Evolutionary conservation across 2,888 invertebrate species (phyloP).

Genomic region (Aleiodes testaceus): DNA sequence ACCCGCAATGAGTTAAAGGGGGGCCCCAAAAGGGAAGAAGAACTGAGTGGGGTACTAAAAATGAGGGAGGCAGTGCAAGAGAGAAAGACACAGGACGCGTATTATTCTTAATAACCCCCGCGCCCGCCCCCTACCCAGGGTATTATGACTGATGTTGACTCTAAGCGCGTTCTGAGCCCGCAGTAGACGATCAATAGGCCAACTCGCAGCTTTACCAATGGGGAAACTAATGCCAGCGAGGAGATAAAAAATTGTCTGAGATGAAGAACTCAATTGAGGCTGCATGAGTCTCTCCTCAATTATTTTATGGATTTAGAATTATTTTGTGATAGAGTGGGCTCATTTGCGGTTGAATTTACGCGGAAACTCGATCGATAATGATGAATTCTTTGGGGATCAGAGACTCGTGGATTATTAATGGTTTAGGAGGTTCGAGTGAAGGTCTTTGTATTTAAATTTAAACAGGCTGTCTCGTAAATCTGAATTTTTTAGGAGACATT

Average conservation of each 20-base stretch:
- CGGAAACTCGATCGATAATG: too few relatives aligned
- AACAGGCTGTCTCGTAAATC: constrained; percentile 12
- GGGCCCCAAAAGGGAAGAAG: constrained; percentile 44
- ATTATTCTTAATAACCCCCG: constrained; percentile 73
- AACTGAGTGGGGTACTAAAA: constrained; percentile 42
- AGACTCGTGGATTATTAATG: neutral
- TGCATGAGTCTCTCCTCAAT: neutral
- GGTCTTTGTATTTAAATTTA: neutral
- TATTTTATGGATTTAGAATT: too few relatives aligned
- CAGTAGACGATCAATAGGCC: constrained; percentile 61
- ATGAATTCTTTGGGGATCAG: neutral
- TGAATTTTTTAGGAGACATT: neutral
- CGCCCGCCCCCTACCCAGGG: constrained; percentile 58
- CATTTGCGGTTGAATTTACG: too few relatives aligned
- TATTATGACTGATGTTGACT: constrained; percentile 73
- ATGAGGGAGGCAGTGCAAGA: constrained; percentile 49
- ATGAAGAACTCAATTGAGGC: constrained; percentile 4
- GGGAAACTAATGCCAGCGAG: constrained; percentile 52
- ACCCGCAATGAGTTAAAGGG: constrained; percentile 44
- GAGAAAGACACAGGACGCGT: constrained; percentile 62
- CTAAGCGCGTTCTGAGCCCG: constrained; percentile 61
- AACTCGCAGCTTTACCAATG: constrained; percentile 54
- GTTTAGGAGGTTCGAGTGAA: neutral
- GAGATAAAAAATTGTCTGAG: neutral
- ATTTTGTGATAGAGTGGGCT: too few relatives aligned